These are phyloP conservation scores for Danionella cerebrum DNA, from an alignment of 2,113 vertebrate genomes.

Conservation along the genomic window DNA sequence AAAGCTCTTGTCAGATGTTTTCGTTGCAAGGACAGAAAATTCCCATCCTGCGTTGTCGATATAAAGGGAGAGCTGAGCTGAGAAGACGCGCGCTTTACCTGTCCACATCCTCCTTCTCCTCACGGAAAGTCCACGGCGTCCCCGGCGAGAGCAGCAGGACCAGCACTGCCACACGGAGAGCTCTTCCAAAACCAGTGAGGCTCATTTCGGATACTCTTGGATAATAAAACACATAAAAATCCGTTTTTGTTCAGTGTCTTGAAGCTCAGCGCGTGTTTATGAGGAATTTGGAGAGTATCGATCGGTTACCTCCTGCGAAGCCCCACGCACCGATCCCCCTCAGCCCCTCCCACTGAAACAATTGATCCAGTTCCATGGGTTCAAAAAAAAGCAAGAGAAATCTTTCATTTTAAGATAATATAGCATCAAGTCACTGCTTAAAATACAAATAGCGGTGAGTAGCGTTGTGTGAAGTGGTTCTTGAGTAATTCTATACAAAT, in stretches of 20 bases:
- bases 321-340: conserved; percentile 6
- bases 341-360: conserved; percentile 11
- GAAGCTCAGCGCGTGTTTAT: conserved; percentile 6
- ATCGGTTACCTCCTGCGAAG: conserved; percentile 43
- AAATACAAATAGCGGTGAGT: too few relatives aligned
- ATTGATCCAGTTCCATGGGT: neutral
- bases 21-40: neutral
- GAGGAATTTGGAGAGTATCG: conserved; percentile 17
- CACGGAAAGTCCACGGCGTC: conserved; percentile 78
- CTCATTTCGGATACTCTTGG: conserved; percentile 45
- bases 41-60: neutral
- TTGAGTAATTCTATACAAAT: too few relatives aligned
- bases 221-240: neutral
- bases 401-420: neutral
- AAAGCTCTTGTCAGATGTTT: conserved; percentile 1
- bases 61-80: neutral
- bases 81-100: conserved; percentile 55
- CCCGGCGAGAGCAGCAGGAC: conserved; percentile 64
- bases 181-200: conserved; percentile 32
- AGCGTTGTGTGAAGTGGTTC: too few relatives aligned
- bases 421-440: neutral
- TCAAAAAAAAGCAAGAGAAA: neutral
- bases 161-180: conserved; percentile 52
- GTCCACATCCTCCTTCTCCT: conserved; percentile 71
- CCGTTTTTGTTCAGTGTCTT: neutral